Percentiles rank a stretch among this genome's conserved stretches.
Conservation (phyloP, 2,888 invertebrate genomes). For the Anodontia alba region DNA sequence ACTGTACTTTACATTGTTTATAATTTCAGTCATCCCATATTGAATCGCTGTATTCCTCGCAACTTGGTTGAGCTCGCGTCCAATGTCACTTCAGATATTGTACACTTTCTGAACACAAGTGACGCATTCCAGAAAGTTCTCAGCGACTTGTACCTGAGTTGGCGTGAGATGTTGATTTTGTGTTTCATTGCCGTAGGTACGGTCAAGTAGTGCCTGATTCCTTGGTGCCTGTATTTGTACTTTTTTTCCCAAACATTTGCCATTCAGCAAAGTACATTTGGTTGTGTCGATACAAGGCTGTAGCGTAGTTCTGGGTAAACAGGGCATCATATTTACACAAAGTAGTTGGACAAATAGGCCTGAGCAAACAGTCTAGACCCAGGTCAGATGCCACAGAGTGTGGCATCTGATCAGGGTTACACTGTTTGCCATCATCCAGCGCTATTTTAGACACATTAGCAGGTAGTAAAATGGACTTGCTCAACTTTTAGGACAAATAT, state of each 20-base stretch:
- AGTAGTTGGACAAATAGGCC: too few relatives aligned
- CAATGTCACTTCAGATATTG: slow-evolving; percentile 89
- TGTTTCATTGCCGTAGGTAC: slow-evolving; percentile 92
- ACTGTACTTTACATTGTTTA: neutral
- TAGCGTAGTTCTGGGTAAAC: too few relatives aligned
- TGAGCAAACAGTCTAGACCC: too few relatives aligned
- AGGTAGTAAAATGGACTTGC: too few relatives aligned
- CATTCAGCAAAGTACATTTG: neutral
- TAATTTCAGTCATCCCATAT: slow-evolving; percentile 89
- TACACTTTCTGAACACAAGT: slow-evolving; percentile 94
- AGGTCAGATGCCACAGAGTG: too few relatives aligned
- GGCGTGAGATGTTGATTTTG: slow-evolving; percentile 93
- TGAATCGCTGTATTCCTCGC: slow-evolving; percentile 94
- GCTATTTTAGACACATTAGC: too few relatives aligned
- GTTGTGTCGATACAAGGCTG: too few relatives aligned
- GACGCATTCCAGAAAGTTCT: slow-evolving; percentile 95
- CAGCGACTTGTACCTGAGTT: slow-evolving; percentile 94
- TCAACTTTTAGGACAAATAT: too few relatives aligned
- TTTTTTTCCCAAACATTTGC: neutral
- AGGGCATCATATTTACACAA: too few relatives aligned
- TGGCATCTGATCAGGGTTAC: too few relatives aligned
- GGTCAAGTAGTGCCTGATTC: slow-evolving; percentile 32
- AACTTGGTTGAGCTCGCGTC: slow-evolving; percentile 88
- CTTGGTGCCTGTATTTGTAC: neutral
- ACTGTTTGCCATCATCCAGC: too few relatives aligned